Evolutionary conservation across 1,140 invertebrate species (phyloP), one percentile per base, ranked within the genome.

Genomic region (Mamestra configurata): DNA sequence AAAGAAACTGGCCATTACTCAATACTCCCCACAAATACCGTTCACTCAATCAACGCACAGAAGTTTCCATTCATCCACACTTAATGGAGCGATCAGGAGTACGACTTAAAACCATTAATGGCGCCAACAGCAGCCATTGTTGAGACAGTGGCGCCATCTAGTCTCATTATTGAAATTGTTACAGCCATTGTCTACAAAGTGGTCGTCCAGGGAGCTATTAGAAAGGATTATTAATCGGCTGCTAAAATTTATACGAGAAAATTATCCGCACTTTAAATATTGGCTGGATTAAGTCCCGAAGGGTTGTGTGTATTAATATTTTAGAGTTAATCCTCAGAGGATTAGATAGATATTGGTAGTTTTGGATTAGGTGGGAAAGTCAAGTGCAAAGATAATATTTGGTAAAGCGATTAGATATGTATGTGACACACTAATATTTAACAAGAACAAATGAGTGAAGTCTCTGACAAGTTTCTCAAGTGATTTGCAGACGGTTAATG

Each of bases 11-110:
- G n/a, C 5, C 27, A 43, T 40, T 6, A 40, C 27, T 22, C 18
- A 66, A 22, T 11, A 11, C 1, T 1, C 22, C 46, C 7, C 46
- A 35, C 0, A 40, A 73, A 73, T 20, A 10, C 18, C 49, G 20
- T 51, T 35, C 13, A 7, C 27, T 73, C 46, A 49, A 71, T 51
- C 24, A 55, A 35, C 2, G 6, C 24, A 15, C 13, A 57, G 27
- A 72, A 55, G 51, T 55, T 22, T 53, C 53, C 18, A 57, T 73
- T 57, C 31, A 73, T 57, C n/a, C 20, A 31, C 43, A 22, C 59
- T 53, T 82, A 80, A 80, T 79, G 66, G 75, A 78, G 59, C 40
- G 57, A 83, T 80, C 57, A 40, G 13, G 51, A 81, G 66, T 79
- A 37, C 40, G 51, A 18, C 70, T 82, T 51, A 51, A 71, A 82